These are phyloP conservation scores for Scomberomorus guttatus DNA, from an alignment of 2,797 vertebrate genomes.

Conservation along the genomic window DNA sequence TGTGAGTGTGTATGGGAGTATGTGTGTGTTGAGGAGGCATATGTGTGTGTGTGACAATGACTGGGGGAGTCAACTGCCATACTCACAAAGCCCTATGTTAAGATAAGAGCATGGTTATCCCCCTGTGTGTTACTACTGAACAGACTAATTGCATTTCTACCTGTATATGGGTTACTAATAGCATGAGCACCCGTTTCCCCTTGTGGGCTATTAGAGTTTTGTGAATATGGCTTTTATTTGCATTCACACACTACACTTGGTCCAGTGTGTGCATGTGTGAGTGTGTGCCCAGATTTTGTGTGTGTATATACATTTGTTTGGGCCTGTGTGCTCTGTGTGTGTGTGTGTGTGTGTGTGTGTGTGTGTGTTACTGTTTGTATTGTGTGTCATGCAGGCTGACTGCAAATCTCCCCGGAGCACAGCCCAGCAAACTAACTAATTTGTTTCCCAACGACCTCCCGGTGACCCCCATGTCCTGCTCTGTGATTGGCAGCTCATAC, in stretches of 20 bases:
- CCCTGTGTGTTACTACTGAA: slow-evolving; percentile 67
- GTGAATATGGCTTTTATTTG: slow-evolving; percentile 64
- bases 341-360: slow-evolving; percentile 16
- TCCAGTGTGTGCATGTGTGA: slow-evolving; percentile 35
- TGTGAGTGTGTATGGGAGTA: slow-evolving; percentile 42
- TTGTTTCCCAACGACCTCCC: slow-evolving; percentile 53
- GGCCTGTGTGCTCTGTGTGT: slow-evolving; percentile 33
- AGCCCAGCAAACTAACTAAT: slow-evolving; percentile 53
- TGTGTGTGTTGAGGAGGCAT: slow-evolving; percentile 10
- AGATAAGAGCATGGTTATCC: slow-evolving; percentile 71
- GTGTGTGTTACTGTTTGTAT: slow-evolving; percentile 36
- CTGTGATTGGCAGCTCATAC: slow-evolving; percentile 87
- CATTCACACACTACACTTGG: slow-evolving; percentile 51
- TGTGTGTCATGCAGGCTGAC: slow-evolving; percentile 33
- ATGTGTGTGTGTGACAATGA: slow-evolving; percentile 50
- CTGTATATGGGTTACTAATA: slow-evolving; percentile 72
- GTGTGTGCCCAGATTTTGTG: slow-evolving; percentile 38
- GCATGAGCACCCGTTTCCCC: slow-evolving; percentile 69
- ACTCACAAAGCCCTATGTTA: slow-evolving; percentile 73
- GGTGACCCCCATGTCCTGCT: slow-evolving; percentile 64
- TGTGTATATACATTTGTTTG: slow-evolving; percentile 56
- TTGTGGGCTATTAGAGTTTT: slow-evolving; percentile 59
- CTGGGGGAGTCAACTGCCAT: slow-evolving; percentile 55
- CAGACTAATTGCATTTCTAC: slow-evolving; percentile 62
- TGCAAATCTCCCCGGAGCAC: slow-evolving; percentile 41